These are phyloP conservation scores for Lonchura striata DNA, from an alignment of 2,113 vertebrate species.

Conservation along the genomic window DNA sequence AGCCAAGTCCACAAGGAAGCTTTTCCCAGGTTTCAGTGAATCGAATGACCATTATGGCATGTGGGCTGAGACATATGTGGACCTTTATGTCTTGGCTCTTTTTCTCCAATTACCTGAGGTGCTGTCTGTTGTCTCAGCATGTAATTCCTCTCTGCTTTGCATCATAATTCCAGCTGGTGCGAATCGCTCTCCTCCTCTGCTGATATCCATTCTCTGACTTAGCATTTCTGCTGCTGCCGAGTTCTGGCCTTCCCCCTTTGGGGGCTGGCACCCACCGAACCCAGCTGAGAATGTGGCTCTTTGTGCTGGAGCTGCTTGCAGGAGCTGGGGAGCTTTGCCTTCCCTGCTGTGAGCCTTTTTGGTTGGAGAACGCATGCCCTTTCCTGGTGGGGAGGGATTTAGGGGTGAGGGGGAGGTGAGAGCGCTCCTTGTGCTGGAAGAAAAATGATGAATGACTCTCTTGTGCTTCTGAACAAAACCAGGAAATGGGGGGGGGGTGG, in stretches of 20 bases:
- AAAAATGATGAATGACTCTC: conserved; percentile 68
- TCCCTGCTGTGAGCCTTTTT: conserved; percentile 53
- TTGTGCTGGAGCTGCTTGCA: conserved; percentile 13
- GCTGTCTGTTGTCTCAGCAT: neutral
- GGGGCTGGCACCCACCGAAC: conserved; percentile 29
- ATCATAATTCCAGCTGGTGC: neutral
- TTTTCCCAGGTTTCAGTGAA: neutral
- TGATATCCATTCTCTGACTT: conserved; percentile 39
- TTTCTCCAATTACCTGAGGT: neutral
- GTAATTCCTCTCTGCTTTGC: conserved; percentile 27
- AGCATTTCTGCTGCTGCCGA: neutral
- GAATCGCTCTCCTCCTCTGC: neutral
- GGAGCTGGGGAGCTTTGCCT: conserved; percentile 44
- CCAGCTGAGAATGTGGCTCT: conserved; percentile 54
- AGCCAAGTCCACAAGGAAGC: neutral
- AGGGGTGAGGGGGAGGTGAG: conserved; percentile 60
- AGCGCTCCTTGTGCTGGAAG: conserved; percentile 59
- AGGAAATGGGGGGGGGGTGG: conserved; percentile 27
- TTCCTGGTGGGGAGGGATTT: conserved; percentile 65
- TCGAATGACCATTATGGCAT: neutral
- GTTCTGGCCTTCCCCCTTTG: conserved; percentile 34
- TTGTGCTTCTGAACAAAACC: conserved; percentile 69
- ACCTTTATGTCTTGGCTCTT: neutral
- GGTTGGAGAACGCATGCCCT: conserved; percentile 24
- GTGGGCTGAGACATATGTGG: neutral